Base-by-base conservation (phyloP, 2,797 vertebrate genomes). In the Coracias cyanogaster region DNA sequence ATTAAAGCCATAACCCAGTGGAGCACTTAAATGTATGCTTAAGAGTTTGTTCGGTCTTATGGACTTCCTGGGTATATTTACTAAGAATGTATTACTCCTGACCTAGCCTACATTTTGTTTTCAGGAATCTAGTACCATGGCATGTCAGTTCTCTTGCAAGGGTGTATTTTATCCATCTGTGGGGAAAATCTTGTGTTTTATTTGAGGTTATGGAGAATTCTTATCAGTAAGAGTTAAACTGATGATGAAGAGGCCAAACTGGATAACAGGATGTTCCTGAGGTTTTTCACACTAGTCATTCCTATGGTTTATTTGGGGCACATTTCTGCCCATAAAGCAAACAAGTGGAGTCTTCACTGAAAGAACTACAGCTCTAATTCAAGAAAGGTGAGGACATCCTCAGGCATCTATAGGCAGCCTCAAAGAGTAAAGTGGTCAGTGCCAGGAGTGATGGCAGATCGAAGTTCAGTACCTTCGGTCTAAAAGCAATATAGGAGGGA, bases 1-100 rank as follows among this genome's bases (percentile, higher is more conserved):
- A 89, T 95, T 93, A 94, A 92, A 89, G 18, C 48, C 82, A 55
- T 85, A 95, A 90, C 25, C 76, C 57, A 82, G 24, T 3, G 7
- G 41, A 92, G 37, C 61, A 57, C 48, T 91, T 83, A 82, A 73
- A 82, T 73, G 37, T 64, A 14, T n/a, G 35, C 70, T 80, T 82
- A 77, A 85, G 83, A 64, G 15, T 51, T 16, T 67, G 9, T 67
- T 49, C 7, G 31, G 21, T 43, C 65, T 85, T 61, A 49, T 0
- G 15, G 48, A 67, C 33, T 81, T 90, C 49, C 41, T 82, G 48
- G 7, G 12, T 87, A 19, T 82, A 15, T 90, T 90, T 80, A 21
- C 48, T 37, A 67, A 54, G 48, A 70, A 71, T 60, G 15, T 67
- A 54, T 46, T 29, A 25, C 64, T 89, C 26, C 45, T 83, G 60